A percentile compares a stretch with the other conserved stretches of the same genome.
These are phyloP conservation scores for Idaea aversata DNA, from an alignment of 2,888 invertebrate genomes.

Conservation along the genomic window DNA sequence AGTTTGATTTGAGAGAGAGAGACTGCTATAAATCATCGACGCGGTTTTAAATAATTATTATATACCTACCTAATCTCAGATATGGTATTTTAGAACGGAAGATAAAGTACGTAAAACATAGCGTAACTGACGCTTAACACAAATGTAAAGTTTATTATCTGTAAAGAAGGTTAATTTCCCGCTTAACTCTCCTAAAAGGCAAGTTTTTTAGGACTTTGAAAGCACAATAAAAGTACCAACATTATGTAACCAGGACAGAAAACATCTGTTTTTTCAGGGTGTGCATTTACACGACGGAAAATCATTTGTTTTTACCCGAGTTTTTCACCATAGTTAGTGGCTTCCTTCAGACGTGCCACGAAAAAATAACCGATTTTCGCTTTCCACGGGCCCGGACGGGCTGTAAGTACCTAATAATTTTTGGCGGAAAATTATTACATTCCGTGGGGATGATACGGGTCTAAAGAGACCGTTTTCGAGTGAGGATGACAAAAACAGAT, in stretches of 20 bases:
- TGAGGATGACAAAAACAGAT: neutral
- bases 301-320: no score
- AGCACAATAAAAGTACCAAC: neutral
- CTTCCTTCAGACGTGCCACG: no score
- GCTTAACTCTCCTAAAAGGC: neutral
- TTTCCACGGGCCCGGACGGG: no score
- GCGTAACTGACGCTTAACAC: neutral
- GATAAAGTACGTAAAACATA: neutral
- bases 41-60: no score
- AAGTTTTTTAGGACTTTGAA: neutral
- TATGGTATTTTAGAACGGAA: no score
- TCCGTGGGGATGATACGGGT: neutral
- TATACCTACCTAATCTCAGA: no score
- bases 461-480: neutral
- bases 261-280: neutral
- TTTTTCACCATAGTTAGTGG: no score
- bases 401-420: no score
- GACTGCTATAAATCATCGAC: no score
- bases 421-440: no score
- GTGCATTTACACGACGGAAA: neutral
- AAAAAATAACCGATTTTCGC: no score
- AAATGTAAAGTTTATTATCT: neutral
- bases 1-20: no score
- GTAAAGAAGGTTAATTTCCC: neutral
- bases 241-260: neutral